These are phyloP conservation scores for Chanos chanos DNA, from an alignment of 2,797 vertebrate genomes.

Conservation along the genomic window DNA sequence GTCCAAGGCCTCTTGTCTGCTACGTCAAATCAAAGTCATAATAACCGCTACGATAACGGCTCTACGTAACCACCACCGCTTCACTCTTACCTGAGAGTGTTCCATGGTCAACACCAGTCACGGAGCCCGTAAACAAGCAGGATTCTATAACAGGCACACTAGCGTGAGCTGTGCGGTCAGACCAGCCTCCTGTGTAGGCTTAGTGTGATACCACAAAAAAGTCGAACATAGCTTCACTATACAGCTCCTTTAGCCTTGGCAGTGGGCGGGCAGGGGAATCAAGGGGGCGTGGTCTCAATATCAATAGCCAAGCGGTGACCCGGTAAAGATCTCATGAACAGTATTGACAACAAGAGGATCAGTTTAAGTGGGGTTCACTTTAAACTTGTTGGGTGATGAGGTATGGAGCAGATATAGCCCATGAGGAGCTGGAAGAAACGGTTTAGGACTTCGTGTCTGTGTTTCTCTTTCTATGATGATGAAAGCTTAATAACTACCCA, in stretches of 20 bases:
- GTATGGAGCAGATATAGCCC: too few relatives aligned
- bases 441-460: too few relatives aligned
- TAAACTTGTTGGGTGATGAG: too few relatives aligned
- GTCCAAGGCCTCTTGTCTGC: not conserved
- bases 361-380: too few relatives aligned
- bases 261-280: slow-evolving; percentile 10
- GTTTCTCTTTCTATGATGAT: too few relatives aligned
- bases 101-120: slow-evolving; percentile 7
- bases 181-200: not conserved
- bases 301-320: too few relatives aligned
- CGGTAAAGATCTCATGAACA: too few relatives aligned
- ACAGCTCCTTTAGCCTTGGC: not conserved
- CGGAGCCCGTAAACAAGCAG: not conserved
- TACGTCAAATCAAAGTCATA: not conserved
- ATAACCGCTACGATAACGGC: not conserved
- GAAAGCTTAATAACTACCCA: too few relatives aligned
- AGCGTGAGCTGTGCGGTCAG: not conserved
- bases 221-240: slow-evolving; percentile 22
- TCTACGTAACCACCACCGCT: too few relatives aligned
- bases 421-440: too few relatives aligned
- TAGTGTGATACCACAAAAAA: slow-evolving; percentile 2
- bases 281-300: slow-evolving; percentile 13
- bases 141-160: slow-evolving; percentile 6
- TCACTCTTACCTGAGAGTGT: slow-evolving; percentile 15
- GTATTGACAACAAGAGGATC: too few relatives aligned